Evolutionary conservation across 1,140 invertebrate species (phyloP), one percentile per base, ranked within the genome.

Genomic region (Tetragonula clypearis): DNA sequence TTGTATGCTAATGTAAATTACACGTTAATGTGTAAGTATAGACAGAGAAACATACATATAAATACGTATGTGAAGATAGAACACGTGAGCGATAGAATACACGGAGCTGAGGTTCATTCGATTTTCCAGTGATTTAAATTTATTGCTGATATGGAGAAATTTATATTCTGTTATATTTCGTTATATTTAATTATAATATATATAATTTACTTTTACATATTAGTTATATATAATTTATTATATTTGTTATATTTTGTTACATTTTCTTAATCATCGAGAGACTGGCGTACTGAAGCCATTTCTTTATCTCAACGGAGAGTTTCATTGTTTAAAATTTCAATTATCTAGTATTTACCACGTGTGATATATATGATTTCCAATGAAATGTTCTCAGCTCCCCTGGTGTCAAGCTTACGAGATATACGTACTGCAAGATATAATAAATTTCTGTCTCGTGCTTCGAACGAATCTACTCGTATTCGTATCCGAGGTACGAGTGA

Each of bases 31-130:
- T 71, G n/a, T 72, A 72, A 60, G n/a, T 30, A 26, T 56, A 75
- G 73, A 56, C 73, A 14, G 26, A 75, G 73, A 75, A 30, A 55
- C 23, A 68, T 79, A 30, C 21, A 79, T 72, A 79, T 72, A 58
- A 80, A 58, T 62, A 73, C 21, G 66, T 80, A 66, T 56, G 49
- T 35, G 26, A 77, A 17, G 58, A 56, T 60, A 79, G n/a, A 71
- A 1, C 41, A 75, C 26, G 62, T 65, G 21, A 23, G 73, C 19
- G 21, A 35, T 66, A 82, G 49, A 21, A 65, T 35, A 6, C 5
- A 35, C 17, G 23, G 60, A 53, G 60, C 30, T 66, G 80, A 76
- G 41, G 26, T 73, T 15, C 0, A 17, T 21, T 73, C 21, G 0
- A 56, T 41, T n/a, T 9, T 60, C 1, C n/a, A 66, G 6, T 1